Percentiles rank a stretch among this genome's conserved stretches.
Conservation (phyloP, 1,140 invertebrate species). For the Drepana arcuata region DNA sequence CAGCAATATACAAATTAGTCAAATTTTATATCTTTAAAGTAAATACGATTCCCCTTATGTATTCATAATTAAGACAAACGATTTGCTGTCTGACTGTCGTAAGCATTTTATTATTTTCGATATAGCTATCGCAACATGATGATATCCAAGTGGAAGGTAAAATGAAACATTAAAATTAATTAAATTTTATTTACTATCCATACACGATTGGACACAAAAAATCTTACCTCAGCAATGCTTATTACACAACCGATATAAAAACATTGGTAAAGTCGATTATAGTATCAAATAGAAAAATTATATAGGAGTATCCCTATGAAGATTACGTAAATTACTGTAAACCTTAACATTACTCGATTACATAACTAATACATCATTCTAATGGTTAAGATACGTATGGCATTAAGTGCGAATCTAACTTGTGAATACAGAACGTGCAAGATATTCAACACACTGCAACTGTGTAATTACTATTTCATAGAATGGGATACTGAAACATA, state of each 20-base stretch:
- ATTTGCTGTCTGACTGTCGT: too few relatives aligned
- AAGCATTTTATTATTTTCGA: too few relatives aligned
- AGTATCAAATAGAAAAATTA: conserved; percentile 62
- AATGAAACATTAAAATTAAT: conserved; percentile 29
- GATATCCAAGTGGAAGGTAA: conserved; percentile 2
- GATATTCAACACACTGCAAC: too few relatives aligned
- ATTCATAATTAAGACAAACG: too few relatives aligned
- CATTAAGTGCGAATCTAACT: neutral
- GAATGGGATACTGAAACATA: too few relatives aligned
- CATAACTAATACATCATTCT: conserved; percentile 34
- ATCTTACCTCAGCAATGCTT: neutral
- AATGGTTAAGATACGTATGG: conserved; percentile 9
- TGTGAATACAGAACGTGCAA: too few relatives aligned
- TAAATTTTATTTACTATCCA: conserved; percentile 60
- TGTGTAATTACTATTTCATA: too few relatives aligned
- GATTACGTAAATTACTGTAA: conserved; percentile 51
- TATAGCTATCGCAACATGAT: too few relatives aligned
- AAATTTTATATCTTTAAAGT: too few relatives aligned
- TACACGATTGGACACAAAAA: conserved; percentile 61
- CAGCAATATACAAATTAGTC: too few relatives aligned
- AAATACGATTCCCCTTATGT: too few relatives aligned
- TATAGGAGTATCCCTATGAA: conserved; percentile 51
- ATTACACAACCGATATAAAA: conserved; percentile 34
- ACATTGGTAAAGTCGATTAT: conserved; percentile 54
- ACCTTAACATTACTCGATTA: conserved; percentile 46